Evolutionary conservation across 2,113 vertebrate species (phyloP), one percentile per base, ranked within the genome.

Genomic region (Sphyrna mokarran): DNA sequence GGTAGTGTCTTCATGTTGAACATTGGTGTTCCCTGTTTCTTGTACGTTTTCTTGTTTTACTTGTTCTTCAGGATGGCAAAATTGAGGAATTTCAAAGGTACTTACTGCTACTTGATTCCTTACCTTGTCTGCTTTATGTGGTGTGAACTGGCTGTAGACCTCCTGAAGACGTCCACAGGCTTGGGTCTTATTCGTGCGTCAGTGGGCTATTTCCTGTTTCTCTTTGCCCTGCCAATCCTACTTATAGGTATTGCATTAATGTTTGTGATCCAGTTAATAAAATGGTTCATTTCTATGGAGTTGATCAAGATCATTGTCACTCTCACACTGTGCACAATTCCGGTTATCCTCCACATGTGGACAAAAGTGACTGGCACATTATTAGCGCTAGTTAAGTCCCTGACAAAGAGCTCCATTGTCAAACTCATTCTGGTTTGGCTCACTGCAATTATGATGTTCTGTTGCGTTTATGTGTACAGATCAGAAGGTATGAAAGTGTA

Each of bases 111-210:
- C 96, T 97, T 99, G 96, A 98, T 99, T 83, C 99, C 99, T 0
- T 99, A 99, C 95, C 96, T 99, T 97, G 98, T 99, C n/a, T 99
- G 99, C 97, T 99, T 99, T 97, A 98, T 98, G 97, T 99, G 99
- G 99, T 99, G 98, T 0, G 99, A 99, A 76, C 98, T 99, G 48
- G 97, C 98, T 0, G 97, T 98, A 95, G 98, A 98, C 94, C 97
- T 99, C 96, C 97, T 99, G 96, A 98, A 96, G 0, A 98, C 98
- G 96, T 98, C 99, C 96, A 97, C 98, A 0, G 96, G 97, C 91
- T 98, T 99, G 69, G 99, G 99, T 95, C 98, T 99, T 0, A 97
- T 99, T 90, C 99, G 99, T 0, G 99, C 99, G 0, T 98, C 98
- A 0, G 96, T 99, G 0, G 99, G 99, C 96, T 99, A 99, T 96